These are phyloP conservation scores for Anas bernieri DNA, from an alignment of 2,797 vertebrate species.

Conservation along the genomic window DNA sequence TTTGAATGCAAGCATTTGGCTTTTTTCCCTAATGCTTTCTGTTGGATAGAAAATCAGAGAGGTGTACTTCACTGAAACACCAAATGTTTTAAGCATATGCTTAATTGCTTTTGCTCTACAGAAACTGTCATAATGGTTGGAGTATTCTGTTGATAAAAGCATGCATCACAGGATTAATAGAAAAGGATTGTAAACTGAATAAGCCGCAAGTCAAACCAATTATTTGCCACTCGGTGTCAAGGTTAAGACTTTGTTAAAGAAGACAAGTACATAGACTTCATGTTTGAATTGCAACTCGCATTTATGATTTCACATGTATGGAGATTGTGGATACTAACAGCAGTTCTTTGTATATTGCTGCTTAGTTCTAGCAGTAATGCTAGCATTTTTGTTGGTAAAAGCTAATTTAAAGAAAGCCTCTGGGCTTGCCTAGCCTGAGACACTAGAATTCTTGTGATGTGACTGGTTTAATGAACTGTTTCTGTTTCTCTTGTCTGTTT, in stretches of 20 bases:
- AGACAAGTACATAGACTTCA: neutral
- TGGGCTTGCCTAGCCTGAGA: neutral
- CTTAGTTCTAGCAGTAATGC: neutral
- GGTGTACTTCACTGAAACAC: neutral
- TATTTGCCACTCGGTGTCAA: neutral
- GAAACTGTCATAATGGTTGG: neutral
- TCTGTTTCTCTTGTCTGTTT: conserved; percentile 33
- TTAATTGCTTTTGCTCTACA: conserved; percentile 31
- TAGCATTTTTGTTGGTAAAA: neutral
- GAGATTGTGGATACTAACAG: neutral
- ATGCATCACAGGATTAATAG: neutral
- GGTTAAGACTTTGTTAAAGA: neutral
- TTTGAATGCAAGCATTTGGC: neutral
- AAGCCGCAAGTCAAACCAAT: neutral
- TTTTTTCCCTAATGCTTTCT: neutral
- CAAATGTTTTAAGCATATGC: neutral
- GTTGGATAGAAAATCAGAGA: neutral
- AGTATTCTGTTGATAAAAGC: neutral
- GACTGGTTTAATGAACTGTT: conserved; percentile 7
- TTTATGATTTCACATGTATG: neutral
- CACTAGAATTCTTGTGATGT: conserved; percentile 4
- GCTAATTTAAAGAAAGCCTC: neutral
- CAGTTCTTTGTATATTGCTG: neutral
- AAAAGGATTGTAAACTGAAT: neutral
- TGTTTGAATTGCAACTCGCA: neutral